Conservation (phyloP, 2,113 vertebrate genomes). For the Bagarius yarrelli region DNA sequence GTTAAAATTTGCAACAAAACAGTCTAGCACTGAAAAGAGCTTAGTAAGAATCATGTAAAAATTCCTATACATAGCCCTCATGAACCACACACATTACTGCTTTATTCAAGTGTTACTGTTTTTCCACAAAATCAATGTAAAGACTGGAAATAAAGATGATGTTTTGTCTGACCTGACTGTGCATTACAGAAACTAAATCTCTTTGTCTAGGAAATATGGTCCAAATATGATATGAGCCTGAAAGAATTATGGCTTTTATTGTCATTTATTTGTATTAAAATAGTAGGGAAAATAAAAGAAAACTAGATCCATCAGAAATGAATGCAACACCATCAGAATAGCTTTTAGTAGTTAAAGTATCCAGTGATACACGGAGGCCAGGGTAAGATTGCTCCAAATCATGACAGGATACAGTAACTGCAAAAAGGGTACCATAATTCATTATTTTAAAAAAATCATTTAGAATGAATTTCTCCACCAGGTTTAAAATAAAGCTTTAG, state of each 20-base stretch:
- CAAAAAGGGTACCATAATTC: background rate
- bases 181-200: background rate
- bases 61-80: background rate
- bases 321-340: background rate
- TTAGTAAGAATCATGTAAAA: constrained; percentile 24
- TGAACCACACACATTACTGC: constrained; percentile 8
- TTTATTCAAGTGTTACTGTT: constrained; percentile 19
- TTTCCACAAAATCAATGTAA: constrained; percentile 19
- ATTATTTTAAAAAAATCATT: background rate
- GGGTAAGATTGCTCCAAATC: background rate
- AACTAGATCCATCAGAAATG: background rate
- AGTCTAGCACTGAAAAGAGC: constrained; percentile 12
- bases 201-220: background rate
- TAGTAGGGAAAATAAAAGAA: background rate
- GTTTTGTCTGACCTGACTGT: constrained; percentile 7
- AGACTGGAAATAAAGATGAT: constrained; percentile 20
- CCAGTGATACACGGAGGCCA: background rate
- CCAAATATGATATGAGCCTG: background rate
- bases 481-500: background rate
- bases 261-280: background rate
- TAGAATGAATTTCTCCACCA: background rate
- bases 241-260: background rate
- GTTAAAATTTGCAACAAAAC: constrained; percentile 16
- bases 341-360: background rate
- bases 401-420: background rate